Conservation (phyloP, 2,113 vertebrate species). For the Halichoerus grypus region DNA sequence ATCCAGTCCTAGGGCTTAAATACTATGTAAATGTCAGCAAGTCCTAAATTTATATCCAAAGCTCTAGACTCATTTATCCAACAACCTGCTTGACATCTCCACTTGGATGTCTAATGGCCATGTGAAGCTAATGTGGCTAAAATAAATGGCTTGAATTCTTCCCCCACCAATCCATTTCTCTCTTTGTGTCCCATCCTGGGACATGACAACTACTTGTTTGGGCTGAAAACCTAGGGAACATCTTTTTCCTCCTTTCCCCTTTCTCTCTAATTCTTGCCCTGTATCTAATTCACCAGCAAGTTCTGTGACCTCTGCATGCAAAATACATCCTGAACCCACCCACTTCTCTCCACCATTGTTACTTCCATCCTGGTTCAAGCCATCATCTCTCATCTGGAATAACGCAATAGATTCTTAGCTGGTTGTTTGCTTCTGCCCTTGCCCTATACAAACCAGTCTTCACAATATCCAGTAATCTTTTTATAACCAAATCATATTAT, state of each 20-base stretch:
- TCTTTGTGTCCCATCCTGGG: background rate
- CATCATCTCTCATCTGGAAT: background rate
- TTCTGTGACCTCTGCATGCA: background rate
- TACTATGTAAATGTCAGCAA: constrained; percentile 82
- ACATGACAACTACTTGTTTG: background rate
- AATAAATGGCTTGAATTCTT: constrained; percentile 1
- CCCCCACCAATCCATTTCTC: background rate
- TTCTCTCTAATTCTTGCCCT: background rate
- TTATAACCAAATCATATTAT: background rate
- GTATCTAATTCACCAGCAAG: background rate
- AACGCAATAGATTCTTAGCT: background rate
- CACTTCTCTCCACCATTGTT: background rate
- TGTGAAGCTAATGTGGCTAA: constrained; percentile 20
- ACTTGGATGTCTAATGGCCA: constrained; percentile 70
- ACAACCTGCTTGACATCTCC: constrained; percentile 73
- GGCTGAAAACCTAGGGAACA: constrained; percentile 1
- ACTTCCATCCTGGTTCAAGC: background rate
- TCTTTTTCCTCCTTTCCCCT: background rate
- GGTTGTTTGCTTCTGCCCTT: background rate
- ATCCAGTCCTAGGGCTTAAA: constrained; percentile 72
- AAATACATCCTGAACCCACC: background rate
- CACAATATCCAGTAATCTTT: background rate
- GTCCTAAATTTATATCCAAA: constrained; percentile 76
- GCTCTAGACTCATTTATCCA: constrained; percentile 76
- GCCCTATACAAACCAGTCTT: background rate